Evolutionary conservation across 2,797 vertebrate species (phyloP), one percentile per base, ranked within the genome.

Genomic region (Argentina silus): DNA sequence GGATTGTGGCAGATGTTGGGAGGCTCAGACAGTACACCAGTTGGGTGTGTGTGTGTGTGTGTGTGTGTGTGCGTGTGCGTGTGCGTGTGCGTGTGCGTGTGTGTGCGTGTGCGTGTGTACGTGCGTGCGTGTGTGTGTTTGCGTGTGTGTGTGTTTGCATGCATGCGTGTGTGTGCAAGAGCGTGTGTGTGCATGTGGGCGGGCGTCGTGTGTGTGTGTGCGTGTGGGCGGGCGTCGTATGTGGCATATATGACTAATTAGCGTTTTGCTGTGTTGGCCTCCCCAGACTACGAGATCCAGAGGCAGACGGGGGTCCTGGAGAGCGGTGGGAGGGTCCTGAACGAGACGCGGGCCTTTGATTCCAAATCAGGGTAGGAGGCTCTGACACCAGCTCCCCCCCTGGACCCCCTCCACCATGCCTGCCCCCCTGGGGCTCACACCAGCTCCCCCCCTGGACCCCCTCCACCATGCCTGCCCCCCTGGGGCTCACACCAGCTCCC

Each of bases 311-410:
- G 81, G 63, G 89, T 97, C 81, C 91, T 99, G 78, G 91, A 93
- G 89, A 93, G 89, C 69, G 97, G 97, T 81, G 95, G 95, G 56
- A 86, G 78, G 23, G 93, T 99, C 89, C 85, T 94, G 79, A 99
- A 98, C 81, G 97, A 99, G 94, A 99, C 98, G 9, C 94, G 97
- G 83, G 92, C 96, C 0, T 99, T 96, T 83, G 96, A 99, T 91
- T 93, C 91, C 85, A 98, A 94, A 90, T 93, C 94, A 50, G 96
- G 97, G 98, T 99, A 91, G 96, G 96, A 91, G 50, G 66, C 72
- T 69, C 51, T 1, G 6, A 14, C 6, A 4, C 12, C 6, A 4
- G 2, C 48, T 7, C 15, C 6, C 15, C 15, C 2, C 17, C 55
- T 56, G 15, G 7, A n/a, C 15, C 2, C 4, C 55, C 15, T 59